Evolutionary conservation across 2,113 vertebrate genomes (phyloP).

Genomic region (Amazona vittata): DNA sequence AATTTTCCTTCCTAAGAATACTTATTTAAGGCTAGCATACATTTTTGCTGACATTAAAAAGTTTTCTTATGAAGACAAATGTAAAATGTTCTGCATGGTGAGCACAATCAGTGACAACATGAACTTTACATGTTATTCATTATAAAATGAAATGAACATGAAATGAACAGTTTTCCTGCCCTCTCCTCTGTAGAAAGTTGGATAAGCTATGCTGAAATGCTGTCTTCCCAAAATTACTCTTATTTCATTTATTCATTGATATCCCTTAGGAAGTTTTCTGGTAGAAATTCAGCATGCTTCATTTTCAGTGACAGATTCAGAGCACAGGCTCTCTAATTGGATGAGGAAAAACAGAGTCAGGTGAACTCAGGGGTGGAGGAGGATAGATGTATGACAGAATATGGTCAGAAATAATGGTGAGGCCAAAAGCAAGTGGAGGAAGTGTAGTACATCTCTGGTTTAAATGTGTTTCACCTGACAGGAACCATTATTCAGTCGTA

Average conservation of each 20-base stretch:
- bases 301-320: background rate
- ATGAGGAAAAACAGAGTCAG: background rate
- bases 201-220: background rate
- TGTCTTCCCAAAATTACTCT: background rate
- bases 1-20: background rate
- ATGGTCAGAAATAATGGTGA: background rate
- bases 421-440: background rate
- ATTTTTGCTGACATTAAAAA: background rate
- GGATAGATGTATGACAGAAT: background rate
- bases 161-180: background rate
- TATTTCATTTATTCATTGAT: background rate
- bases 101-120: background rate
- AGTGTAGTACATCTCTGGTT: background rate
- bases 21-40: background rate
- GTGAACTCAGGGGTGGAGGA: background rate
- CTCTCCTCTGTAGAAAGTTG: background rate
- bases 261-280: background rate
- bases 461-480: background rate
- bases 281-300: background rate
- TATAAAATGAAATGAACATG: too few species aligned
- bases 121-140: background rate
- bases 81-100: background rate
- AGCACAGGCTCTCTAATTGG: background rate
- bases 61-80: background rate
- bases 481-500: background rate